Base-by-base conservation (phyloP, 2,113 vertebrate genomes). In the Ahaetulla prasina region DNA sequence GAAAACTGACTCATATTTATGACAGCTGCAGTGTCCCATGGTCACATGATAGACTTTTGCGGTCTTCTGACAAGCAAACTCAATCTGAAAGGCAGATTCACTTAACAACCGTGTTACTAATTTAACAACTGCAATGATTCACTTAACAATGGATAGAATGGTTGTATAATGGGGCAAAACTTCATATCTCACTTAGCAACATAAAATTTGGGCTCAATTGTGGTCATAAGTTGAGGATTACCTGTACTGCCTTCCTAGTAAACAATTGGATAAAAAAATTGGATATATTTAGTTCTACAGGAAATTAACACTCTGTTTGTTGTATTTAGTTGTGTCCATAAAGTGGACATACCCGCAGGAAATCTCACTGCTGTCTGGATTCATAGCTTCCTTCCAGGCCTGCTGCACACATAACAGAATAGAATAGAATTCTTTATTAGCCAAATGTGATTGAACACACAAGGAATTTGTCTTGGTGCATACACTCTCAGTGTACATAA, bases 201-300 rank as follows among this genome's bases (percentile, higher is more conserved):
- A 57, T 57, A 63, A 35, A 68, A 35, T 27, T 68, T 68, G 12
- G 63, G 12, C 12, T 68, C 12, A 68, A 16, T 35, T 68, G 63
- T n/a, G 63, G 30, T 35, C 30, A n/a, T 68, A n/a, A 16, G 5
- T 68, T 0, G 5, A 68, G 30, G 30, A 35, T 3, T 63, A 63
- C 60, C 27, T 63, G 30, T 63, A 94, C 88, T 92, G 91, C 57
- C 57, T 91, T 91, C 87, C 90, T 95, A 89, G 39, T 94, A 94
- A 96, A 94, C 93, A 93, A 54, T 92, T 22, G 90, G 90, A 90
- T 92, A 94, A 91, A 91, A 91, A 90, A 93, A 90, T 68, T 94
- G 88, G 87, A 93, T 74, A 89, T 2, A 94, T 85, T 85, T 53
- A 35, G 91, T 68, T 54, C 50, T 91, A 84, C 30, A 93, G 87